phyloP scores from a whole-genome alignment of 2,888 invertebrate species.

The Cantharis nigra region DNA sequence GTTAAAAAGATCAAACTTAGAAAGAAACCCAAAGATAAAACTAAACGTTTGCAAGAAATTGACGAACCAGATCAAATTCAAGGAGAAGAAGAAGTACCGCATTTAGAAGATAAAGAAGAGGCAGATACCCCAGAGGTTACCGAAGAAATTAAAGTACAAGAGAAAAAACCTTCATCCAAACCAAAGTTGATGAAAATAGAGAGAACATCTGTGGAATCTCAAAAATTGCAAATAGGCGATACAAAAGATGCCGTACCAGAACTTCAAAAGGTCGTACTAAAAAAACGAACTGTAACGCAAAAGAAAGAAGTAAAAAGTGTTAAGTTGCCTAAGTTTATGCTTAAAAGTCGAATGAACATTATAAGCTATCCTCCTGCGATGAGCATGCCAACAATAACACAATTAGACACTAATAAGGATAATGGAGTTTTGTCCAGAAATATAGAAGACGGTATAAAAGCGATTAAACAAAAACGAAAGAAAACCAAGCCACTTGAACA shows the following conservation, averaged over 20 bases:
- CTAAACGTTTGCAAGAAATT: slow-evolving; percentile 46
- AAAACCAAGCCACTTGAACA: slow-evolving; percentile 47
- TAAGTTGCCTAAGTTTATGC: slow-evolving; percentile 66
- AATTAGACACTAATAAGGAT: slow-evolving; percentile 47
- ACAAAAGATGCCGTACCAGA: slow-evolving; percentile 60
- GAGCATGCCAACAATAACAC: slow-evolving; percentile 47
- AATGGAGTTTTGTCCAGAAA: slow-evolving; percentile 58
- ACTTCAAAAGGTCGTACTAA: slow-evolving; percentile 70
- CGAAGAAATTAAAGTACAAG: slow-evolving; percentile 20
- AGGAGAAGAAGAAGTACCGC: slow-evolving; percentile 28
- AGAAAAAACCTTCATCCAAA: slow-evolving; percentile 35
- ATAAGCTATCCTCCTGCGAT: slow-evolving; percentile 55
- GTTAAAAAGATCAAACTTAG: slow-evolving; percentile 44
- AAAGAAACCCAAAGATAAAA: slow-evolving; percentile 44
- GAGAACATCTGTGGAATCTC: slow-evolving; percentile 63
- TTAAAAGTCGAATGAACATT: slow-evolving; percentile 71
- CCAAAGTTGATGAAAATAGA: slow-evolving; percentile 63
- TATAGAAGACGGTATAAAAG: slow-evolving; percentile 56
- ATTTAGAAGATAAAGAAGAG: slow-evolving; percentile 10
- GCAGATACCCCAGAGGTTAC: not conserved
- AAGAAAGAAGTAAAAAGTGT: slow-evolving; percentile 47
- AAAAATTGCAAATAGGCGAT: slow-evolving; percentile 64
- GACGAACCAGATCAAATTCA: slow-evolving; percentile 48
- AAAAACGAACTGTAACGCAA: slow-evolving; percentile 46
- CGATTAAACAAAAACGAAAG: slow-evolving; percentile 47